phyloP scores from a whole-genome alignment of 2,888 invertebrate species.

The Colletes collaris region DNA sequence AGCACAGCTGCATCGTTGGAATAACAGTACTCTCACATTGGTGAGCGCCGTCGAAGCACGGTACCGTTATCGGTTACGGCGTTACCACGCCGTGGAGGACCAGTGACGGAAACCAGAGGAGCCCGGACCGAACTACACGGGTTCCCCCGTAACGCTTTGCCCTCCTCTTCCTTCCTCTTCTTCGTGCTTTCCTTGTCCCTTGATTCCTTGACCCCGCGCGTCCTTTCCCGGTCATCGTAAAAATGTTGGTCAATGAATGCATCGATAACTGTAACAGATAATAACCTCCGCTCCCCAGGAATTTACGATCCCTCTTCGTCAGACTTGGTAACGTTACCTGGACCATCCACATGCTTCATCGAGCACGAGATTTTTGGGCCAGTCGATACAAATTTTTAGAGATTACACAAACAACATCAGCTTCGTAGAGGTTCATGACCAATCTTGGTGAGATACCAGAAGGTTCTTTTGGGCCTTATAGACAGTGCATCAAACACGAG shows the following conservation, averaged over 20 bases:
- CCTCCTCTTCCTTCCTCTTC: slow-evolving; percentile 4
- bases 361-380: not conserved
- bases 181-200: slow-evolving; percentile 8
- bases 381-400: too few species aligned
- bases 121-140: slow-evolving; percentile 31
- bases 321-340: too few species aligned
- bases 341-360: not conserved
- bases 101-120: slow-evolving; percentile 49
- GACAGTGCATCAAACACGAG: too few species aligned
- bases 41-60: slow-evolving; percentile 72
- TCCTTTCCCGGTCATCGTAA: slow-evolving; percentile 38
- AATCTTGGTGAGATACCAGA: too few species aligned
- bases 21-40: slow-evolving; percentile 79
- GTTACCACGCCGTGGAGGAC: slow-evolving; percentile 56
- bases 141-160: slow-evolving; percentile 7
- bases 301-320: not conserved
- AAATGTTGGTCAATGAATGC: slow-evolving; percentile 51
- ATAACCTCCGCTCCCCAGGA: not conserved
- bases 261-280: slow-evolving; percentile 9
- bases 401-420: too few species aligned
- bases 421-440: too few species aligned
- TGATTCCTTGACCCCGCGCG: slow-evolving; percentile 28
- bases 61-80: slow-evolving; percentile 76
- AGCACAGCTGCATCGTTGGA: slow-evolving; percentile 71
- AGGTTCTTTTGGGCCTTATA: too few species aligned